Percentiles rank a stretch among this genome's conserved stretches.
These are phyloP conservation scores for Raja brachyura DNA, from an alignment of 2,113 vertebrate species.

Conservation along the genomic window DNA sequence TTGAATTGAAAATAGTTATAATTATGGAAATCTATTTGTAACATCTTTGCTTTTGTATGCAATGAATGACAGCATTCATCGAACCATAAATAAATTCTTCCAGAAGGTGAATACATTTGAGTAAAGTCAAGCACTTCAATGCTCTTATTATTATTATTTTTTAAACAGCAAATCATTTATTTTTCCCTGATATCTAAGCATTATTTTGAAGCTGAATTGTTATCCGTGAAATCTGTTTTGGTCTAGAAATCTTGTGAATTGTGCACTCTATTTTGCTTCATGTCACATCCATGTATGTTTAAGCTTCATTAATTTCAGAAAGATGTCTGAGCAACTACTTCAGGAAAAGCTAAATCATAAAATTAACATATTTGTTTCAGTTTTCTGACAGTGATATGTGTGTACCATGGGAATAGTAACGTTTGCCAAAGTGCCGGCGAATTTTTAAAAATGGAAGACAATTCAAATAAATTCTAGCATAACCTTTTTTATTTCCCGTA, in stretches of 20 bases:
- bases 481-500: not conserved
- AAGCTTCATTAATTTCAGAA: not conserved
- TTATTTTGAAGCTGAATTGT: not conserved
- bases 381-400: not conserved
- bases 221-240: not conserved
- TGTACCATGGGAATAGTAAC: not conserved
- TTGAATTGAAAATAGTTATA: conserved; percentile 72
- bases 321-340: not conserved
- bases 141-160: not conserved
- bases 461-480: not conserved
- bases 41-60: conserved; percentile 55
- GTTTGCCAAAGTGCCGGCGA: not conserved
- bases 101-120: conserved; percentile 42
- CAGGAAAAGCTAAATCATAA: not conserved
- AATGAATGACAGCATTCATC: conserved; percentile 50
- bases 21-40: conserved; percentile 60
- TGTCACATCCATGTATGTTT: not conserved
- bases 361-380: not conserved
- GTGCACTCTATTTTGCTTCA: not conserved
- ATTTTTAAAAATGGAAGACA: not conserved
- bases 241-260: not conserved
- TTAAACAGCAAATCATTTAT: conserved; percentile 13
- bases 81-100: conserved; percentile 46
- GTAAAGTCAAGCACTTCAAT: not conserved
- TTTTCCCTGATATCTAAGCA: not conserved